These are phyloP conservation scores for Mormoops blainvillei DNA, from an alignment of 2,113 vertebrate species.

Conservation along the genomic window DNA sequence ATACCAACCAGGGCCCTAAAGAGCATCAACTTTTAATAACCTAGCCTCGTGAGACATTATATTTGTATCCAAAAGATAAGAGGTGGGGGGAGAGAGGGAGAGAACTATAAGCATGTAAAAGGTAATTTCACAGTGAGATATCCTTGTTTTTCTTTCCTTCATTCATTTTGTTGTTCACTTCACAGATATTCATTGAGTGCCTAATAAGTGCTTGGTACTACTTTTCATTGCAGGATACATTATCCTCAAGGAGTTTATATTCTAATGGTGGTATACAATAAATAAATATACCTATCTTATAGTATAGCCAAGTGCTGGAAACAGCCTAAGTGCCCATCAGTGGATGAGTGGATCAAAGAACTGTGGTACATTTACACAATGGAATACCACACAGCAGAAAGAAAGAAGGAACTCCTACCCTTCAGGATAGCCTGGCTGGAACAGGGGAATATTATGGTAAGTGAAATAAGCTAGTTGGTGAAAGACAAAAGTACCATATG, in stretches of 20 bases:
- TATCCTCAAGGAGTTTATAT: not conserved
- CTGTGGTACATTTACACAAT: no score
- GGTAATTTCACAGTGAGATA: not conserved
- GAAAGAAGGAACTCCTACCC: no score
- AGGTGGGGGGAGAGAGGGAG: not conserved
- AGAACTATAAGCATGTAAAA: not conserved
- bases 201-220: not conserved
- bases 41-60: not conserved
- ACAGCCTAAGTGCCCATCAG: no score
- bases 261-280: not conserved
- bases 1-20: not conserved
- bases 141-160: not conserved
- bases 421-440: no score
- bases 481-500: no score
- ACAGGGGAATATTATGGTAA: no score
- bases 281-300: not conserved
- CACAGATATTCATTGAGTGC: not conserved
- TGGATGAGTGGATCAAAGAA: no score
- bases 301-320: not conserved
- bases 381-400: no score
- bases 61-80: not conserved
- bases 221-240: not conserved
- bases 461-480: no score
- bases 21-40: not conserved
- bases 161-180: not conserved